Base-by-base conservation (phyloP, 2,888 invertebrate genomes). In the Synergus umbraculus region DNA sequence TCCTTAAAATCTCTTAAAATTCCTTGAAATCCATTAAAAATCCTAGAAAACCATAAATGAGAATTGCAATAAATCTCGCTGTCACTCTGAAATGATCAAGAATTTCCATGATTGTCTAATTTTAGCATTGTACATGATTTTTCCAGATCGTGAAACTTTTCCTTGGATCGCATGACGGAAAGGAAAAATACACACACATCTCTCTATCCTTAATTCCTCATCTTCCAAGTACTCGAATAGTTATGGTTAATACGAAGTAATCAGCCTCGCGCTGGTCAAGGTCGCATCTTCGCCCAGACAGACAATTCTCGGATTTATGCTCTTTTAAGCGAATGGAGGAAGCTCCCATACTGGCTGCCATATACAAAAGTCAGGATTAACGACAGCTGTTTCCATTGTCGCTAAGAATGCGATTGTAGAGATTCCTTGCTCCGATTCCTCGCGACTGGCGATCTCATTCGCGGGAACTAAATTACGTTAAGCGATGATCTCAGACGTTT, bases 401-500 rank as follows among this genome's bases (percentile, higher is more conserved):
- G 15, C 69, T 13, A 29, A 49, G 69, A 69, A 69, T 69, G 69
- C 69, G 37, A 69, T 69, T 69, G 69, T 69, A 69, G 69, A 69
- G 69, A 69, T 69, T 69, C 69, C 69, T 29, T 69, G 69, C 22
- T 69, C 69, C 69, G 69, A 69, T 69, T 69, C 29, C 49, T 69
- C 49, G 69, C 69, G 29, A 49, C 69, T 49, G 8, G 49, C 69
- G 49, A 69, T 69, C 69, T 69, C 15, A 69, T 69, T 69, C 69
- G 69, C 69, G 69, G 49, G 49, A 69, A 69, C 69, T 69, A 69
- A 69, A 69, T 69, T 69, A 69, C 49, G 29, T 69, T 69, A 69
- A 54, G 69, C 49, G 69, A 69, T 69, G 69, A 69, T 69, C 69
- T 69, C 69, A 69, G 8, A n/a, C n/a, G 67, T 22, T 67, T 69